Conservation (phyloP, 2,888 invertebrate species). For the Thera britannica region DNA sequence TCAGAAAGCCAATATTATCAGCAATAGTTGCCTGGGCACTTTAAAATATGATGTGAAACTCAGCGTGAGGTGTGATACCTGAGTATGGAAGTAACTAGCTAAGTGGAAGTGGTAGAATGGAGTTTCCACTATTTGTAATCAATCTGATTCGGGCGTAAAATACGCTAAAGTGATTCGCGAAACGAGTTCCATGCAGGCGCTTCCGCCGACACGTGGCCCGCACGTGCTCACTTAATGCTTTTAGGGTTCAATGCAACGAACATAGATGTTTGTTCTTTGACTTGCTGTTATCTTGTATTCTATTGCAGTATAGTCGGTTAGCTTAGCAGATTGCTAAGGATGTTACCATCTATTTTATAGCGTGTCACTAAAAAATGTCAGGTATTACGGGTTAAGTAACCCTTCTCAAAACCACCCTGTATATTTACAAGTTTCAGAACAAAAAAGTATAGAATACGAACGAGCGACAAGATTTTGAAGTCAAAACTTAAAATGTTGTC, state of each 20-base stretch:
- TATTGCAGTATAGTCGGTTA: too few species aligned
- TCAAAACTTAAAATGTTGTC: too few species aligned
- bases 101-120: slow-evolving; percentile 12
- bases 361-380: too few species aligned
- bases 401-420: too few species aligned
- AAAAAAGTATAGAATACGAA: too few species aligned
- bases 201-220: not conserved
- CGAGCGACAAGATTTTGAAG: too few species aligned
- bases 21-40: not conserved
- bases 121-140: slow-evolving; percentile 21
- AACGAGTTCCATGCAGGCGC: slow-evolving; percentile 10
- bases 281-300: too few species aligned
- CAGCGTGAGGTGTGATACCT: not conserved
- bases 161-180: slow-evolving; percentile 5
- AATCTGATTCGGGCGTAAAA: slow-evolving; percentile 17
- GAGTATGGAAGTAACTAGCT: not conserved
- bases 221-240: not conserved
- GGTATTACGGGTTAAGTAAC: too few species aligned
- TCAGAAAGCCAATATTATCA: slow-evolving; percentile 1
- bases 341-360: too few species aligned
- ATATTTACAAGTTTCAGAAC: too few species aligned
- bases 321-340: too few species aligned
- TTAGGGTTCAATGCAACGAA: not conserved
- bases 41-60: slow-evolving; percentile 1
- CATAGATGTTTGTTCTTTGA: too few species aligned